Evolutionary conservation across 2,888 invertebrate genomes (phyloP), one percentile per base, ranked within the genome.

Genomic region (Sinopyrophorus schimmeli): DNA sequence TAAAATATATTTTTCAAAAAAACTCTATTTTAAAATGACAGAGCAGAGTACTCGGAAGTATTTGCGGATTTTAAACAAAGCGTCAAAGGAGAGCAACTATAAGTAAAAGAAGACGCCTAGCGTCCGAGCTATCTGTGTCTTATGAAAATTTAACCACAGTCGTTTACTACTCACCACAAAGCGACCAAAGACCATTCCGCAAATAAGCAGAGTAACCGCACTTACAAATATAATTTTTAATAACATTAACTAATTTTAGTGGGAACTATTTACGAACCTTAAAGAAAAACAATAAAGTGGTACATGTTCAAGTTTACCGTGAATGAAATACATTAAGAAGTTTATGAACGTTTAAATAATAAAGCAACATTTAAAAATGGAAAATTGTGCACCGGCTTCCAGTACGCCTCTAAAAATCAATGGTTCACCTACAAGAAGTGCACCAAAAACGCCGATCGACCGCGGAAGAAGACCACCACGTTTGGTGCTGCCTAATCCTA

Each of bases 31-130:
- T 16, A 26, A 27, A 31, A 23, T 38, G 51, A 28, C 46, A 42
- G 35, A 37, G 38, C 32, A 41, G 30, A 49, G 39, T 31, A 43
- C 35, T 43, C 17, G 32, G 50, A 50, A 39, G 38, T 47, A 51
- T 54, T 51, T 51, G 32, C 39, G 47, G 38, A 21, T 26, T 11
- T 26, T 24, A 10, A 44, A 50, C 49, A 54, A 54, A 41, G 50
- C 39, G 26, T 9, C 12, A 43, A 41, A 30, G 32, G 20, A 39
- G 47, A 51, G 44, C 34, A 20, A 27, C 41, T 16, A 17, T 21
- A 48, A 20, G 43, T 47, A 47, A 47, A 52, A 43, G 54, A 54
- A 43, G 54, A 52, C 54, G 54, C 51, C 40, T 30, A 38, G 38
- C 44, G 48, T 37, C 44, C 44, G 21, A 47, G 44, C 39, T 37